Percentiles rank a stretch among this genome's conserved stretches.
These are phyloP conservation scores for Syngnathoides biaculeatus DNA, from an alignment of 2,113 vertebrate genomes.

Conservation along the genomic window DNA sequence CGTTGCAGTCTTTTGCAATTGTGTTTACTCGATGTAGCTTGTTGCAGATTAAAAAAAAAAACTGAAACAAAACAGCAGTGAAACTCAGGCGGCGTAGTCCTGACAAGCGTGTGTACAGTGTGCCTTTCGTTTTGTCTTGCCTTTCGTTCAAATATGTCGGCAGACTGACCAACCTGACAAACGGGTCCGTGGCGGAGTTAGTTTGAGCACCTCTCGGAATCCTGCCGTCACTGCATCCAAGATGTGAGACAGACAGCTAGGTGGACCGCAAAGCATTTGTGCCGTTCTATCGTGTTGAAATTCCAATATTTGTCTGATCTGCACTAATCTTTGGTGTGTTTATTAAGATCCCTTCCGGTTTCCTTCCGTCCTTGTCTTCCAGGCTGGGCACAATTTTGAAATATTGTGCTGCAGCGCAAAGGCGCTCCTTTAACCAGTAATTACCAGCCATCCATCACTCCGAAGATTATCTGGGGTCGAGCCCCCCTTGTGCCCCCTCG, in stretches of 20 bases:
- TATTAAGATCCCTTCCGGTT: conserved; percentile 8
- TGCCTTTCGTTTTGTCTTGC: conserved; percentile 64
- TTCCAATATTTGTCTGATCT: neutral
- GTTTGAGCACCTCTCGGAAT: conserved; percentile 35
- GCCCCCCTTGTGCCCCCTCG: conserved; percentile 51
- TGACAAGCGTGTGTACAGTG: conserved; percentile 65
- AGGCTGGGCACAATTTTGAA: conserved; percentile 64
- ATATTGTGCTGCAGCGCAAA: conserved; percentile 71
- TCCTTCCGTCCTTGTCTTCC: conserved; percentile 18
- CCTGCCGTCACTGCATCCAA: conserved; percentile 58
- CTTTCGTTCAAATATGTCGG: conserved; percentile 69
- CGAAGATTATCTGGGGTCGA: conserved; percentile 78
- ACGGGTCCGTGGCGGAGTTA: conserved; percentile 53
- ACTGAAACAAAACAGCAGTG: conserved; percentile 6
- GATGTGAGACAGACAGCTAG: conserved; percentile 53
- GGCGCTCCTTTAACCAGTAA: conserved; percentile 79
- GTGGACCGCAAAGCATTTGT: conserved; percentile 14
- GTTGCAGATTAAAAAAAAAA: conserved; percentile 22
- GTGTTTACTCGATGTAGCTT: conserved; percentile 12
- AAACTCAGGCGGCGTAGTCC: conserved; percentile 53
- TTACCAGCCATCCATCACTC: conserved; percentile 83
- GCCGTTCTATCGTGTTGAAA: conserved; percentile 4
- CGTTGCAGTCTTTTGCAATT: neutral
- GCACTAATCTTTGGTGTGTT: conserved; percentile 9
- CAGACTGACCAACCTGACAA: conserved; percentile 63